Evolutionary conservation across 1,140 invertebrate genomes (phyloP), one percentile per base, ranked within the genome.

Genomic region (Bombus waltoni): DNA sequence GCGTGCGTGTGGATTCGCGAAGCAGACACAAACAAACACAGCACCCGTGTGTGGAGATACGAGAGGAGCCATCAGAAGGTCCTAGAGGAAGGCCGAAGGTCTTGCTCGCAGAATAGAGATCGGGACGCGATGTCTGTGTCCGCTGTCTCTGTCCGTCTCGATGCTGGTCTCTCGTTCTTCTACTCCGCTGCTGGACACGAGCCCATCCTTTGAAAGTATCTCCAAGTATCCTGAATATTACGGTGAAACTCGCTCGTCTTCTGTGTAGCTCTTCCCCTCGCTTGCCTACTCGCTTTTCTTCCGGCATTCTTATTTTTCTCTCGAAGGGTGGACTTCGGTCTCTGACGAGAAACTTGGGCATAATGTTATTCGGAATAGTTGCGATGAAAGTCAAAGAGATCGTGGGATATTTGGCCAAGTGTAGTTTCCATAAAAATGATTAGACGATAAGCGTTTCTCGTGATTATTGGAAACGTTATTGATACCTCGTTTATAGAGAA

Each of bases 121-220:
- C 91, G 89, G 88, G 72, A 83, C 89, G 88, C 89, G 92, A 93
- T 93, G 92, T 93, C 92, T 92, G 87, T 89, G 82, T 38, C 71
- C 47, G 75, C 74, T 68, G 65, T 84, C 72, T 42, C 38, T 62
- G 3, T 70, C 62, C 62, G 6, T 57, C 57, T 62, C n/a, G 1
- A 18, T 18, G 18, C 25, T 22, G 47, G 47, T 22, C 47, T 47
- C 15, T n/a, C 32, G 6, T 32, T 62, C 65, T 83, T 38, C 44
- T 40, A 76, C 65, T 53, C 72, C 62, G 65, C 76, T 74, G 87
- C 90, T 91, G 92, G 92, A 93, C 92, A 92, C 89, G 87, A 93
- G 92, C 89, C 89, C 92, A 91, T 89, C 89, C 87, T 92, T 92
- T 91, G 87, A 91, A 92, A 92, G 89, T 92, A 92, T 90, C 81